Percentiles rank a stretch among this genome's conserved stretches.
Conservation (phyloP, 2,113 vertebrate species). For the Lamprotornis superbus region DNA sequence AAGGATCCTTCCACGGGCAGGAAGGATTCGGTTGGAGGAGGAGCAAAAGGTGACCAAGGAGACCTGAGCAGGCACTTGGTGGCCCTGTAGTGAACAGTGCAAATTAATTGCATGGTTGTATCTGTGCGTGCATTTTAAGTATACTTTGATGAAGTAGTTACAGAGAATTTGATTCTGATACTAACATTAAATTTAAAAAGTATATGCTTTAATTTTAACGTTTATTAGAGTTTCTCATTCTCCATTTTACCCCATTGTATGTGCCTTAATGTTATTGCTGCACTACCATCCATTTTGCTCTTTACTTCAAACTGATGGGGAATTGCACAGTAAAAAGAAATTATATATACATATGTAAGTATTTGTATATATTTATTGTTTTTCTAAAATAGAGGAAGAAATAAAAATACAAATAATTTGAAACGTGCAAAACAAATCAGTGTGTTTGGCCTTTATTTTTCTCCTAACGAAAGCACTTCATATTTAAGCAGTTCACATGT, state of each 20-base stretch:
- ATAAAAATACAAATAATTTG: background rate
- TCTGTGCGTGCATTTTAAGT: background rate
- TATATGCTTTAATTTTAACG: rapidly evolving
- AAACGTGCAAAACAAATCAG: background rate
- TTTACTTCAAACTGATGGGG: background rate
- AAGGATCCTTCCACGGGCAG: background rate
- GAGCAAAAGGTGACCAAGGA: background rate
- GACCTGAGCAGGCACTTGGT: background rate
- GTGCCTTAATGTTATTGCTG: background rate
- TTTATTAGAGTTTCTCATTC: background rate
- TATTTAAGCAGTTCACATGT: background rate
- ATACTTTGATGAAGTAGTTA: background rate
- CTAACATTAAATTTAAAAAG: background rate
- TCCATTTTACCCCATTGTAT: background rate
- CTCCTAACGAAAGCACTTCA: background rate
- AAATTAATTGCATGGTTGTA: background rate
- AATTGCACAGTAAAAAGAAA: background rate
- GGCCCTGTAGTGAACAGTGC: too few species aligned
- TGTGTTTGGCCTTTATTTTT: background rate
- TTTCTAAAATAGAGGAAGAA: background rate
- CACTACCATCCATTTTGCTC: background rate
- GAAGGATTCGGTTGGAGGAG: background rate
- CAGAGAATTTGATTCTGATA: background rate
- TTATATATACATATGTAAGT: background rate
- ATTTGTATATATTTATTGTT: background rate